phyloP scores from a whole-genome alignment of 2,797 vertebrate species.

The Hirundo rustica region DNA sequence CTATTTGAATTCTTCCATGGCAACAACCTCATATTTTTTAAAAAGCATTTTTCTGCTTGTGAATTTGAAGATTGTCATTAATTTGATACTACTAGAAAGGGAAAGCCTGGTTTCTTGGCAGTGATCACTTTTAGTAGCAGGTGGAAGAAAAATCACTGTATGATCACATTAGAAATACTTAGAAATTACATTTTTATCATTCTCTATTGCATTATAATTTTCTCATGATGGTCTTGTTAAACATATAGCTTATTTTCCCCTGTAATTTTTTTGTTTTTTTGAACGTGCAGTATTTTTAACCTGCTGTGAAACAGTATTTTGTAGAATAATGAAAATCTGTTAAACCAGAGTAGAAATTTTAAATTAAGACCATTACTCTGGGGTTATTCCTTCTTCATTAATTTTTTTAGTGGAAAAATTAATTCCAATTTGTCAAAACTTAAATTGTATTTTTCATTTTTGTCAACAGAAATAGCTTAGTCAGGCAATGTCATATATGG shows the following conservation, averaged over 20 bases:
- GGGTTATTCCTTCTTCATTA: not conserved
- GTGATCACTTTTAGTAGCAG: not conserved
- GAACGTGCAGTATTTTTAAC: not conserved
- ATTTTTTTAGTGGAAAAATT: not conserved
- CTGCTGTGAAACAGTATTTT: not conserved
- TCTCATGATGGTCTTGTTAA: not conserved
- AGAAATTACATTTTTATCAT: not conserved
- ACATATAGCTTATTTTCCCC: not conserved
- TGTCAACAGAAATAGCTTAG: not conserved
- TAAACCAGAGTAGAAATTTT: not conserved
- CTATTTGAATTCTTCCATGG: not conserved
- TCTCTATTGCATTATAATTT: not conserved
- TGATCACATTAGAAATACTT: not conserved
- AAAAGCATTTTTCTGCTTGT: not conserved
- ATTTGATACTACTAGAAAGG: not conserved
- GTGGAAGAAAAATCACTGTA: not conserved
- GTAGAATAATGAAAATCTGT: not conserved
- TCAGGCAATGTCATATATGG: not conserved
- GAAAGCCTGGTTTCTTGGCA: not conserved
- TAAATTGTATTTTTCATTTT: not conserved
- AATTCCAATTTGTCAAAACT: not conserved
- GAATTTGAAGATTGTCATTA: not conserved
- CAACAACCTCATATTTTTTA: not conserved
- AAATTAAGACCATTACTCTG: not conserved
- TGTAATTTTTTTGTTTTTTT: not conserved